A percentile compares a stretch with the other conserved stretches of the same genome.
phyloP scores from a whole-genome alignment of 2,888 invertebrate genomes.

The Drosophila kuntzei region DNA sequence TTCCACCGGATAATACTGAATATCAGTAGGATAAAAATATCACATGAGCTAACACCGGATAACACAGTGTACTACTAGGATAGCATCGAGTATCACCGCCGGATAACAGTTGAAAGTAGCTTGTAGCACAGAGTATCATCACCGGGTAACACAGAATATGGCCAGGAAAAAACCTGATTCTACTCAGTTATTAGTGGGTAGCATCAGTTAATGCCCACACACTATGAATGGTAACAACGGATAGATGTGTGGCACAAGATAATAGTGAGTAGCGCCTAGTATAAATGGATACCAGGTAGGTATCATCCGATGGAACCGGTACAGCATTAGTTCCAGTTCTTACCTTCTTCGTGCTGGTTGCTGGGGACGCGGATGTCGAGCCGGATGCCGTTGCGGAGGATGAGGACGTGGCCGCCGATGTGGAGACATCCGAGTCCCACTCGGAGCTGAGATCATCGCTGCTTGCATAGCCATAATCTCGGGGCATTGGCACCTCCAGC shows the following conservation, averaged over 20 bases:
- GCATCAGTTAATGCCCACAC: not conserved
- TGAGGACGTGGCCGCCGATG: constrained; percentile 55
- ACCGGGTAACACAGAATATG: not conserved
- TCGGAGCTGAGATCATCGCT: constrained; percentile 96
- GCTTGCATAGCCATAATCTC: constrained; percentile 95
- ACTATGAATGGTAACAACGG: not conserved
- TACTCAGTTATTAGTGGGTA: not conserved
- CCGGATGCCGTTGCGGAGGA: constrained; percentile 28
- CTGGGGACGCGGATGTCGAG: constrained; percentile 23
- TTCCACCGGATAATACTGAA: too few species aligned
- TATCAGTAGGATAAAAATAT: too few species aligned
- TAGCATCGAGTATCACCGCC: not conserved
- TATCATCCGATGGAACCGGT: not conserved
- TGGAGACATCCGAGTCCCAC: constrained; percentile 93
- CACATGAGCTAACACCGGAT: too few species aligned
- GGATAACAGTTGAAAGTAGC: not conserved
- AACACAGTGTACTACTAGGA: not conserved
- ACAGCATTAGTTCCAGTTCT: constrained; percentile 6
- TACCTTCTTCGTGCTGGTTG: constrained; percentile 65
- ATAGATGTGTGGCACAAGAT: not conserved
- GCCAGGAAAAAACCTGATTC: not conserved
- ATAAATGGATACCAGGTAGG: not conserved
- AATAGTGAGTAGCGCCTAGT: not conserved
- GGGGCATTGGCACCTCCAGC: constrained; percentile 90
- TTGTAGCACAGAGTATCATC: not conserved